Evolutionary conservation across 2,888 invertebrate genomes (phyloP).

Genomic region (Arge pagana): DNA sequence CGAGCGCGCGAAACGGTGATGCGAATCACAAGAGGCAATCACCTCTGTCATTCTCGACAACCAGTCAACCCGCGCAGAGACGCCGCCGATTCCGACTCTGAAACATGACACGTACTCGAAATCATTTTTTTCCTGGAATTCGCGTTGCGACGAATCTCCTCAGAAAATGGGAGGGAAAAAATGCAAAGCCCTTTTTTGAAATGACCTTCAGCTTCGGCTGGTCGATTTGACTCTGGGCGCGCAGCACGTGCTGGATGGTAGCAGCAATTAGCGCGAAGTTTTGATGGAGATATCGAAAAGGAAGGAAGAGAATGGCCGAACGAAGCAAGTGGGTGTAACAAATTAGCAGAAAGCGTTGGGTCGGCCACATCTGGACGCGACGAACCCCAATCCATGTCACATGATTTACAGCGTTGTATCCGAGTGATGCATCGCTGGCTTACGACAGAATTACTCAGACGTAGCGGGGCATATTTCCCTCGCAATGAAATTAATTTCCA

Average conservation of each 20-base stretch:
- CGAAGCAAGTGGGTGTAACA: slow-evolving; percentile 19
- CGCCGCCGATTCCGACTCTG: no score
- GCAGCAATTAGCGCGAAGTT: no score
- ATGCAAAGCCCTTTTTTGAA: no score
- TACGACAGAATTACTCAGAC: slow-evolving; percentile 8
- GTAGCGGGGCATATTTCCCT: background rate
- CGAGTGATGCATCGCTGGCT: slow-evolving; percentile 41
- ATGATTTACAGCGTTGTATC: slow-evolving; percentile 46
- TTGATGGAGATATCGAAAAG: background rate
- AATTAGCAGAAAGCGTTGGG: slow-evolving; percentile 47
- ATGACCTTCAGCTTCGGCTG: no score
- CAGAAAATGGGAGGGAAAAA: no score
- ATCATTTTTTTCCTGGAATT: no score
- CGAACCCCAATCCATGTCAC: slow-evolving; percentile 46
- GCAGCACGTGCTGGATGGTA: no score
- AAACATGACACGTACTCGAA: no score
- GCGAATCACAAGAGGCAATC: slow-evolving; percentile 19
- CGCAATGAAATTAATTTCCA: no score
- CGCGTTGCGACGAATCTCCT: no score
- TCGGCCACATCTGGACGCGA: slow-evolving; percentile 42
- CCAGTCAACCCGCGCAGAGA: slow-evolving; percentile 1
- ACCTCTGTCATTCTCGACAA: slow-evolving; percentile 22
- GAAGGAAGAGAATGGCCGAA: slow-evolving; percentile 30
- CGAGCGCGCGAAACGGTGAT: slow-evolving; percentile 17
- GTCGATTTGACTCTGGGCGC: no score